A percentile compares a stretch with the other conserved stretches of the same genome.
phyloP scores from a whole-genome alignment of 1,140 invertebrate species.

The Atta texana region DNA sequence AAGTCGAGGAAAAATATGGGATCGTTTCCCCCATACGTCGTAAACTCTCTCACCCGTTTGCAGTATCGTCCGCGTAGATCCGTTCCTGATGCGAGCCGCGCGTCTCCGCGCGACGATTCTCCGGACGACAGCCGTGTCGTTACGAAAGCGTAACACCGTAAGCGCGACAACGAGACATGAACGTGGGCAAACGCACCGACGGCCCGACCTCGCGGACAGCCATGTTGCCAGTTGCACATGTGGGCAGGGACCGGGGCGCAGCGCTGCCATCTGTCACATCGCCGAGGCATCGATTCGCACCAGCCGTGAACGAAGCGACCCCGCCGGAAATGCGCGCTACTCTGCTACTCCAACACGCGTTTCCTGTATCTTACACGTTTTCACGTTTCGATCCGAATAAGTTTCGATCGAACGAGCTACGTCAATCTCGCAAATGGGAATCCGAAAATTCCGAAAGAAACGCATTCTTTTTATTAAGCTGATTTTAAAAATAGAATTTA shows the following conservation, averaged over 20 bases:
- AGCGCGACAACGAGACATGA: conserved; percentile 40
- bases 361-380: not conserved
- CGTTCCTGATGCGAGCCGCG: not conserved
- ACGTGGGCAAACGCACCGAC: conserved; percentile 64
- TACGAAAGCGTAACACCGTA: conserved; percentile 10
- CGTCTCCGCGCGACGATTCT: not conserved
- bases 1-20: conserved; percentile 31
- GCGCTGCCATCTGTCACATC: conserved; percentile 76
- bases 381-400: too few relatives aligned
- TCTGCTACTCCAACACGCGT: not conserved
- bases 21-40: not conserved
- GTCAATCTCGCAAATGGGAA: too few relatives aligned
- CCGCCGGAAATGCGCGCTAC: conserved; percentile 14
- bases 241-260: conserved; percentile 76
- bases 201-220: conserved; percentile 74
- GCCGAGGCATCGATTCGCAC: conserved; percentile 68
- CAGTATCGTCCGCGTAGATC: conserved; percentile 1
- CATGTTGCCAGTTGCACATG: conserved; percentile 80
- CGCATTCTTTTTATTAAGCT: too few relatives aligned
- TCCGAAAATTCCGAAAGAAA: too few relatives aligned
- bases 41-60: conserved; percentile 67
- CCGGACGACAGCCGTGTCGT: conserved; percentile 14
- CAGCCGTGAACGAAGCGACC: conserved; percentile 66
- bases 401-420: too few relatives aligned
- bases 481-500: too few relatives aligned